Evolutionary conservation across 2,113 vertebrate genomes (phyloP).

Genomic region (Eupsittula cactorum): DNA sequence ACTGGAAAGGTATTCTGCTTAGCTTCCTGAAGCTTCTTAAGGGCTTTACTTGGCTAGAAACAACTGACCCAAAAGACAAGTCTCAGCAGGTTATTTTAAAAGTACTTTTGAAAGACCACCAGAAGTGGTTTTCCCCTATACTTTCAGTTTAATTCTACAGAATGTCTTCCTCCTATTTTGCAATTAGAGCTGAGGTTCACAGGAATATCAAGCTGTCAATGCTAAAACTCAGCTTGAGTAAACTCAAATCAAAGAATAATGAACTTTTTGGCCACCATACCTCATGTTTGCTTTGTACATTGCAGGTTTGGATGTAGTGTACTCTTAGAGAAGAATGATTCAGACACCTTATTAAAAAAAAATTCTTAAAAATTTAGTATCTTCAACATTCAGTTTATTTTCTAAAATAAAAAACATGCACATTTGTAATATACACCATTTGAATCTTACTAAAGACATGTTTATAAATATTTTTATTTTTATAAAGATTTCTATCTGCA

Average conservation of each 20-base stretch:
- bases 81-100: neutral
- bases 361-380: neutral
- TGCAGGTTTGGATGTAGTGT: neutral
- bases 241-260: neutral
- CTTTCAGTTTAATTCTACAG: neutral
- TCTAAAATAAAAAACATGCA: conserved; percentile 28
- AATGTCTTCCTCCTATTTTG: neutral
- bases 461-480: conserved; percentile 14
- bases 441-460: conserved; percentile 11
- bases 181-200: neutral
- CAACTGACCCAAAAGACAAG: neutral
- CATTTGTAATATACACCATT: neutral
- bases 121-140: neutral
- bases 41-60: neutral
- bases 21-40: neutral
- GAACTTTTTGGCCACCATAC: neutral
- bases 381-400: conserved; percentile 45
- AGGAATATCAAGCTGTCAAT: neutral
- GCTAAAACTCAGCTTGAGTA: neutral
- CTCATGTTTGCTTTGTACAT: neutral
- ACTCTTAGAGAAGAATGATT: neutral
- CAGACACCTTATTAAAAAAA: neutral
- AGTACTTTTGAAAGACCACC: neutral
- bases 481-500: neutral
- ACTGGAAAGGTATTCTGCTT: neutral